These are phyloP conservation scores for Cichladusa arquata DNA, from an alignment of 2,113 vertebrate species.

Conservation along the genomic window DNA sequence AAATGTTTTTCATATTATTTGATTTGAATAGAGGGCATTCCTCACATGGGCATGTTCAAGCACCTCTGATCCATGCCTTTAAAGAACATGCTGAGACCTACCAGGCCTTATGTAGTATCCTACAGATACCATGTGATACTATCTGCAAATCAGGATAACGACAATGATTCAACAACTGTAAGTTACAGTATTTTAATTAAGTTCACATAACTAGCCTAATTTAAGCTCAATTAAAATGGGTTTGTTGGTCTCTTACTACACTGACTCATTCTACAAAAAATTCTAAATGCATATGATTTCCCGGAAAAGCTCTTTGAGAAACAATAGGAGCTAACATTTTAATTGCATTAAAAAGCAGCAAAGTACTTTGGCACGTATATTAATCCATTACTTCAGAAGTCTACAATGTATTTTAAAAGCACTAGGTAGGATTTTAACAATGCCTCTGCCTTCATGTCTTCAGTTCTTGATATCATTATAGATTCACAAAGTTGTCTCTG, in stretches of 20 bases:
- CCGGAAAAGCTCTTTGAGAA: background rate
- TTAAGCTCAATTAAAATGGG: background rate
- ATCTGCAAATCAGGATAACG: background rate
- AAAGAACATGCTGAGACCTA: background rate
- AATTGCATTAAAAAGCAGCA: conserved; percentile 8
- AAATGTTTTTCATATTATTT: background rate
- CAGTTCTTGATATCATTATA: background rate
- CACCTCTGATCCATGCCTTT: background rate
- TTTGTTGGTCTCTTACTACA: background rate
- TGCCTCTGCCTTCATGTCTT: background rate
- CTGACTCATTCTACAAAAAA: background rate
- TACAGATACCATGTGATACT: background rate
- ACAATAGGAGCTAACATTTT: conserved; percentile 11
- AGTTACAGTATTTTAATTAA: background rate
- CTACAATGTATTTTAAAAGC: conserved; percentile 9
- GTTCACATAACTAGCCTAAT: background rate
- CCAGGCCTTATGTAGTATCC: background rate
- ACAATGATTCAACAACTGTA: background rate
- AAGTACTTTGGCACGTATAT: background rate
- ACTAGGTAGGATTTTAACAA: background rate
- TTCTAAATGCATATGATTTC: background rate
- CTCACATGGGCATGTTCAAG: background rate
- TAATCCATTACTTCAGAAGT: conserved; percentile 21
- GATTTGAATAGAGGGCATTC: background rate
- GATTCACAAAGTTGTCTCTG: background rate